Evolutionary conservation across 2,797 vertebrate genomes (phyloP).

Genomic region (Melanotaenia nigrans): DNA sequence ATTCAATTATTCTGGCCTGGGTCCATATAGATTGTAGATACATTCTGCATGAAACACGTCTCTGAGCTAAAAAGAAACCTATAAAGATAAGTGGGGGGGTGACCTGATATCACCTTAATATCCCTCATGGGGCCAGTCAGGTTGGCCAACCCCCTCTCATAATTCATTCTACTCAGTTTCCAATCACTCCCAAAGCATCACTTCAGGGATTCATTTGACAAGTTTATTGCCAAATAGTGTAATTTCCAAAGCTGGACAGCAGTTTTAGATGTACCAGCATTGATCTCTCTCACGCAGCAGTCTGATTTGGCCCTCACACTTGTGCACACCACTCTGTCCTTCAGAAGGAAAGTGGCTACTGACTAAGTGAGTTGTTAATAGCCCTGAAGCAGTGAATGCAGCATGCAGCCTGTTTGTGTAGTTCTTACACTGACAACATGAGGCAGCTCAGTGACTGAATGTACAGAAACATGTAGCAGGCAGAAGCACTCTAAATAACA

Average conservation of each 20-base stretch:
- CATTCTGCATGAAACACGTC: constrained; percentile 7
- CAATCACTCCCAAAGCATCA: constrained; percentile 50
- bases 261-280: constrained; percentile 35
- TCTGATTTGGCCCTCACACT: constrained; percentile 32
- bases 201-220: constrained; percentile 58
- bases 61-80: constrained; percentile 21
- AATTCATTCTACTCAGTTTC: constrained; percentile 48
- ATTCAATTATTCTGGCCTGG: constrained; percentile 18
- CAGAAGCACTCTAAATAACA: not conserved
- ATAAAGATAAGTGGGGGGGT: constrained; percentile 44
- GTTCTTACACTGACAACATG: constrained; percentile 15
- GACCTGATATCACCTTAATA: constrained; percentile 41
- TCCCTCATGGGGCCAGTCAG: constrained; percentile 30
- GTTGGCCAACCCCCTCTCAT: constrained; percentile 23
- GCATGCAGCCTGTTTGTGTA: constrained; percentile 9
- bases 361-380: constrained; percentile 32
- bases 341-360: constrained; percentile 25
- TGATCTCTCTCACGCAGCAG: constrained; percentile 34
- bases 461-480: not conserved
- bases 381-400: constrained; percentile 15
- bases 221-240: constrained; percentile 50
- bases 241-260: constrained; percentile 48
- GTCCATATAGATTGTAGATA: constrained; percentile 27
- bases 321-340: constrained; percentile 16
- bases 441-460: not conserved